Evolutionary conservation across 2,888 invertebrate genomes (phyloP), one percentile per base, ranked within the genome.

Genomic region (Scaptomyza flava): DNA sequence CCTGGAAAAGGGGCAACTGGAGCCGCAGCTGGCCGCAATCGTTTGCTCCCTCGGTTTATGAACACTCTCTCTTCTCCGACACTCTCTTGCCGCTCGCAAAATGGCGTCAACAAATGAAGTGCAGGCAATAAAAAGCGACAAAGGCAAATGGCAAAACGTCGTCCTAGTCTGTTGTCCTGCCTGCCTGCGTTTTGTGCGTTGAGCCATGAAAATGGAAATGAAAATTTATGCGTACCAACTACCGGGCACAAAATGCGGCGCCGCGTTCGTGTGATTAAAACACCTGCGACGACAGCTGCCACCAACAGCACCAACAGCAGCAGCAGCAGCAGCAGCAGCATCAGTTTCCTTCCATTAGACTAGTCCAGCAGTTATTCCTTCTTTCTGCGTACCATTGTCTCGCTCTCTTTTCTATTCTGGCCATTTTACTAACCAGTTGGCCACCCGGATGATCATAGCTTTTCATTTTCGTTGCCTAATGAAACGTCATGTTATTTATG

Each of bases 91-190:
- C 65, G 48, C 48, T 47, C 75, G 50, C 68, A 54, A 71, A 87
- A 81, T 77, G 66, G 81, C 74, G 77, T 72, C 76, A 89, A 78
- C 84, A 84, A 84, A 84, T 84, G 84, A 89, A 84, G 84, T 84
- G 84, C 87, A 84, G 85, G 89, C 84, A 89, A 84, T 89, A 84
- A 84, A 84, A 84, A 72, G 87, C 87, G 89, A 84, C 87, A 84
- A 87, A 87, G 73, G 85, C 85, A 84, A 89, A 87, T 87, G 81
- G 83, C 72, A 34, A 68, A 77, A 68, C 47, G 59, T 71, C 61
- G 69, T 48, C 56, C 67, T 45, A 43, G 72, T 61, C 48, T 34
- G 4, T 6, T n/a, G 50, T 52, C 42, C 62, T 50, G 34, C 11
- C 27, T n/a, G 50, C 47, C 61, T 64, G 68, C 69, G 58, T 64